These are phyloP conservation scores for Danio kyathit DNA, from an alignment of 2,797 vertebrate species.

Conservation along the genomic window DNA sequence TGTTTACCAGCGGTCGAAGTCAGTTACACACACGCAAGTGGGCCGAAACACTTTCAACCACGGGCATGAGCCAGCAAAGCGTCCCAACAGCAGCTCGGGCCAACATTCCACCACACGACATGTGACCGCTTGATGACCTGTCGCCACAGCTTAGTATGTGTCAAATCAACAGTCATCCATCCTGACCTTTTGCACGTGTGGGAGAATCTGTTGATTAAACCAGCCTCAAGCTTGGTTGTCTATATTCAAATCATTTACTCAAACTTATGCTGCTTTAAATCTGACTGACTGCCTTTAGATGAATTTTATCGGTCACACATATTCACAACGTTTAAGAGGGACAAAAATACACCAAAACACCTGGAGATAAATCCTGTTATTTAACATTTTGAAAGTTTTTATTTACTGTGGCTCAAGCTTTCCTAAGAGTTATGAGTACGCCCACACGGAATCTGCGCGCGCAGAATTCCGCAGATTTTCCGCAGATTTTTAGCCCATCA, in stretches of 20 bases:
- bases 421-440: too few species aligned
- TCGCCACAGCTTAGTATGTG: not conserved
- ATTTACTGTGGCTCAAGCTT: too few species aligned
- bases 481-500: too few species aligned
- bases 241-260: not conserved
- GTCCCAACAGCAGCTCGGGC: conserved; percentile 2
- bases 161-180: conserved; percentile 31
- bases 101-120: conserved; percentile 30
- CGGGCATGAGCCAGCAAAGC: conserved; percentile 34
- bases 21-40: conserved; percentile 38
- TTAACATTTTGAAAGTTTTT: not conserved
- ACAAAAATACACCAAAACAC: not conserved
- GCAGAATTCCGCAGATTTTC: too few species aligned
- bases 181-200: conserved; percentile 16
- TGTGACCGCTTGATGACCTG: not conserved
- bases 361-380: not conserved
- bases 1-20: conserved; percentile 57
- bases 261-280: not conserved
- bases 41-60: conserved; percentile 46
- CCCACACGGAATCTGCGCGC: too few species aligned
- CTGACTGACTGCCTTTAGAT: not conserved
- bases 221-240: not conserved
- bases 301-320: not conserved
- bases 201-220: conserved; percentile 20
- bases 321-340: not conserved